phyloP scores from a whole-genome alignment of 2,797 vertebrate species.

The Esox masquinongy region DNA sequence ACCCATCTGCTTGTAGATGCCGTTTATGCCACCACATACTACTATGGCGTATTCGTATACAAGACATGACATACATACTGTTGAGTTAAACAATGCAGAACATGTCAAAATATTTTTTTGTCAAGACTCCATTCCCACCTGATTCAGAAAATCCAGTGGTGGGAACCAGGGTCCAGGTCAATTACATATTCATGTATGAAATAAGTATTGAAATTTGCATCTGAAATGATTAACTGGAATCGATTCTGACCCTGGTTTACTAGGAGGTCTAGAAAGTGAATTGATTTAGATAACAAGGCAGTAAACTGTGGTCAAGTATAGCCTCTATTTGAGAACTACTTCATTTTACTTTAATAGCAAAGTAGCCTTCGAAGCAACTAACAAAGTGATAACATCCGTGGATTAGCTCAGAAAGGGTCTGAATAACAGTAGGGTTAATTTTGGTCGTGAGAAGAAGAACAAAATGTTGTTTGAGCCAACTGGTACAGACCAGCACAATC shows the following conservation, averaged over 20 bases:
- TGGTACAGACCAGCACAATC: slow-evolving; percentile 7
- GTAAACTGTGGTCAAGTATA: background rate
- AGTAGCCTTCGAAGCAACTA: background rate
- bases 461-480: background rate
- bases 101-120: no score
- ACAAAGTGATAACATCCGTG: background rate
- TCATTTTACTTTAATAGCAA: background rate
- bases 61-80: no score
- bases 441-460: background rate
- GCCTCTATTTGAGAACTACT: background rate
- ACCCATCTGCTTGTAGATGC: no score
- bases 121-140: slow-evolving; percentile 13
- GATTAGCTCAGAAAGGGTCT: background rate
- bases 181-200: no score
- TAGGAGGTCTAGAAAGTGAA: background rate
- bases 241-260: background rate
- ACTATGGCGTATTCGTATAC: no score
- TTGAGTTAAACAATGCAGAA: no score
- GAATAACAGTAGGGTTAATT: background rate
- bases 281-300: background rate
- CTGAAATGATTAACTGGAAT: background rate
- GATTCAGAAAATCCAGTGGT: background rate
- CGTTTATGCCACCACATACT: no score
- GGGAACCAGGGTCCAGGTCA: no score
- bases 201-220: background rate